Evolutionary conservation across 2,888 invertebrate species (phyloP).

Genomic region (Dicyrtomina minuta): DNA sequence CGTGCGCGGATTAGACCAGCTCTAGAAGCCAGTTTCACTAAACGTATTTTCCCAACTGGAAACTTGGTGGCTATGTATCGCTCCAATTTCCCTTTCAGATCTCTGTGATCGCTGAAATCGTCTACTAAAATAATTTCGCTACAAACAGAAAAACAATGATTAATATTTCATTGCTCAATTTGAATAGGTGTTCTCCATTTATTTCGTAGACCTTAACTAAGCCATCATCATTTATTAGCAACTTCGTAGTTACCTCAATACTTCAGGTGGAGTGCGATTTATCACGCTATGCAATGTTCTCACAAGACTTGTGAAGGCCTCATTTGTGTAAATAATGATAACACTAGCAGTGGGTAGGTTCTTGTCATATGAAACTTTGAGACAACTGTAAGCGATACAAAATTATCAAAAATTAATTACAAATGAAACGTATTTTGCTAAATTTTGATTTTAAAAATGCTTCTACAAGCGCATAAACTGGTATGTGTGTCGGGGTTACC

Average conservation of each 20-base stretch:
- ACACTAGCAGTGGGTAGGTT: slow-evolving; percentile 72
- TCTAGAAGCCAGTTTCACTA: slow-evolving; percentile 56
- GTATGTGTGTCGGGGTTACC: slow-evolving; percentile 55
- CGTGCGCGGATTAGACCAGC: slow-evolving; percentile 63
- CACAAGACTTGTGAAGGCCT: slow-evolving; percentile 80
- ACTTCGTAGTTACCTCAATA: slow-evolving; percentile 67
- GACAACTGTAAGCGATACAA: slow-evolving; percentile 61
- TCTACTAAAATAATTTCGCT: slow-evolving; percentile 90
- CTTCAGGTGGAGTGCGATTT: slow-evolving; percentile 68
- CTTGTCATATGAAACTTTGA: slow-evolving; percentile 64
- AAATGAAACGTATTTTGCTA: no score
- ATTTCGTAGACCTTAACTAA: no score
- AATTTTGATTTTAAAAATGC: no score
- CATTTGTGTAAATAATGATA: slow-evolving; percentile 86
- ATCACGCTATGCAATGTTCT: slow-evolving; percentile 88
- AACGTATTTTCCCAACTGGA: slow-evolving; percentile 65
- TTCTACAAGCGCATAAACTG: no score
- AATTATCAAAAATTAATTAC: neutral
- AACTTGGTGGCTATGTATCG: slow-evolving; percentile 76
- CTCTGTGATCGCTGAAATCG: slow-evolving; percentile 73
- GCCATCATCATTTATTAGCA: no score
- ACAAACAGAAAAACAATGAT: neutral
- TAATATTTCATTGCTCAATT: no score
- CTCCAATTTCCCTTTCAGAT: slow-evolving; percentile 72
- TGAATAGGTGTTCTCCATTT: no score